Percentiles rank a stretch among this genome's conserved stretches.
phyloP scores from a whole-genome alignment of 2,797 vertebrate species.

The Cynopterus sphinx region DNA sequence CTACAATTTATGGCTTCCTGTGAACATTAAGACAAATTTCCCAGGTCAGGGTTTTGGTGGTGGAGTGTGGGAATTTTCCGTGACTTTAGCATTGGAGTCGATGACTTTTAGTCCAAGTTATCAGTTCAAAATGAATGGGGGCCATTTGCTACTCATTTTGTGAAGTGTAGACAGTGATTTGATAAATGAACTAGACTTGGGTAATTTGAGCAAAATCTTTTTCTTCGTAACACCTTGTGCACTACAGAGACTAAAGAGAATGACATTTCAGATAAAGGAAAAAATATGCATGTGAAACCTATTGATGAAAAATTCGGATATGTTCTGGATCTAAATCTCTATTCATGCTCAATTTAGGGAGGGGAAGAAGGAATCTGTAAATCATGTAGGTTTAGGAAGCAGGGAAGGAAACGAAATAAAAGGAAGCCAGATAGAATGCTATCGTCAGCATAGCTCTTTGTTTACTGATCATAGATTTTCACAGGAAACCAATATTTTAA shows the following conservation, averaged over 20 bases:
- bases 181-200: slow-evolving; percentile 58
- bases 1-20: slow-evolving; percentile 79
- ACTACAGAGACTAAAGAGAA: slow-evolving; percentile 3
- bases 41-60: slow-evolving; percentile 72
- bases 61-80: slow-evolving; percentile 76
- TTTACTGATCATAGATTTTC: slow-evolving; percentile 37
- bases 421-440: neutral
- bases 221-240: slow-evolving; percentile 3
- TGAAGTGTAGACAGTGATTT: slow-evolving; percentile 52
- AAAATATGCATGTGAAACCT: slow-evolving; percentile 3
- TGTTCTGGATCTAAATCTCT: neutral
- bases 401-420: neutral
- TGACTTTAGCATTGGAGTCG: slow-evolving; percentile 38
- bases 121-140: slow-evolving; percentile 58
- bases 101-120: slow-evolving; percentile 57
- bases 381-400: neutral
- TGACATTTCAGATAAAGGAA: slow-evolving; percentile 36
- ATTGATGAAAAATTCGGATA: neutral
- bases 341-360: neutral
- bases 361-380: neutral
- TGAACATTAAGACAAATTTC: slow-evolving; percentile 75
- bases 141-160: slow-evolving; percentile 56
- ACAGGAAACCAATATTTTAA: slow-evolving; percentile 10
- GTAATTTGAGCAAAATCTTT: slow-evolving; percentile 53
- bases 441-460: neutral